Base-by-base conservation (phyloP, 2,888 invertebrate genomes). In the Notodonta dromedarius region DNA sequence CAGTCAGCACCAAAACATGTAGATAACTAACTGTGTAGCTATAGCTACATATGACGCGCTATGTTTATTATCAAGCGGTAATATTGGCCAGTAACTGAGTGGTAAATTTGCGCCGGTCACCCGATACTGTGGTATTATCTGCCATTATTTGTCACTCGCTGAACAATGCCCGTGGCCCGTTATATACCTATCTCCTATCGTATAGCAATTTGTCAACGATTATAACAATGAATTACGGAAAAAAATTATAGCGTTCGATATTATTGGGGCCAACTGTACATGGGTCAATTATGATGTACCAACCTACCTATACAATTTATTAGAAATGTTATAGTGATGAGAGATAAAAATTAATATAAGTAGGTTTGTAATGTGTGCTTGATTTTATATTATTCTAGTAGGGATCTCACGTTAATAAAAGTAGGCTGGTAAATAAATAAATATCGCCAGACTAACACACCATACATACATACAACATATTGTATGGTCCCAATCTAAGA, bases 101-200 rank as follows among this genome's bases (percentile, higher is more conserved):
- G 82, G 87, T 92, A 91, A 92, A 93, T 92, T 91, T 83, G 81
- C 82, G 72, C 67, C 78, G 83, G 87, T 90, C 90, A 93, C 87
- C 87, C 90, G 93, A 93, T 92, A 93, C 82, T 87, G 89, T 88
- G 89, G 90, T 88, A 93, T 92, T 93, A 93, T 93, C 93, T 88
- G 83, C 86, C 86, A 91, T 93, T 91, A 93, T 93, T 93, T 92
- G 93, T 93, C 93, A 92, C 85, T 83, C 85, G 74, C 80, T 87
- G 89, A 89, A 93, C 93, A 93, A 93, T 91, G 88, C 84, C 82
- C 77, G 76, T 76, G 82, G 77, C 76, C 83, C 82, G 77, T 79
- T 79, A 81, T 77, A 80, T 80, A 83, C 81, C 74, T 83, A 86
- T 68, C 58, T 57, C 54, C 82, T 91, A 90, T 88, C 87, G 88